Evolutionary conservation across 2,113 vertebrate species (phyloP).

Genomic region (Lichenostomus cassidix): DNA sequence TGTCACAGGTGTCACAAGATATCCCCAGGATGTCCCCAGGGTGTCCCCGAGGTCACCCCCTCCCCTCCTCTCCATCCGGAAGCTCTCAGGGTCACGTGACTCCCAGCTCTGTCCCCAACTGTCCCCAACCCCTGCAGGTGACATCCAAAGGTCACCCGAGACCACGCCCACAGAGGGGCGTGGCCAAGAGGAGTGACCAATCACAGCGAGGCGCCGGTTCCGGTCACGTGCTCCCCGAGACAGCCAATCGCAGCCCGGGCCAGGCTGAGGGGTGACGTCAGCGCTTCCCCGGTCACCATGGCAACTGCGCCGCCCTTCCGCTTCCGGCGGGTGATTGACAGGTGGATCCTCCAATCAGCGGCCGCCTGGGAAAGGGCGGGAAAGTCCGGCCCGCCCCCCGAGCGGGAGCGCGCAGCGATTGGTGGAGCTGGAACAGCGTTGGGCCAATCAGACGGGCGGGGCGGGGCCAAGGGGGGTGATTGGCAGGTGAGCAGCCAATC

Average conservation of each 20-base stretch:
- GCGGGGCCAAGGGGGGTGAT: not conserved
- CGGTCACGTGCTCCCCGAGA: accelerated
- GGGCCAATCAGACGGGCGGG: not conserved
- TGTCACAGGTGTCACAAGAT: not conserved
- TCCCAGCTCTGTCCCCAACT: not conserved
- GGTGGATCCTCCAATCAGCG: accelerated
- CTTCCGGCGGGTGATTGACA: not conserved
- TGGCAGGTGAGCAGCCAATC: conserved; percentile 56
- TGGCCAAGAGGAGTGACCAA: not conserved
- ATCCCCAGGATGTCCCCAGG: not conserved
- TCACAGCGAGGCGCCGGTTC: accelerated
- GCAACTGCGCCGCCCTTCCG: not conserved
- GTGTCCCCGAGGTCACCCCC: not conserved
- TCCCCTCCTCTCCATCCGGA: not conserved
- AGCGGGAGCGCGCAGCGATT: too few relatives aligned
- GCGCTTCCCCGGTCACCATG: not conserved
- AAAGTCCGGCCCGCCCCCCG: not conserved
- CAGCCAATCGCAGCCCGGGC: not conserved
- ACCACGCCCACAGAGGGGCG: not conserved
- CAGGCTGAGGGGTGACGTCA: not conserved
- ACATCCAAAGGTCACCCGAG: too few relatives aligned
- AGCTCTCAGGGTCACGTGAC: not conserved
- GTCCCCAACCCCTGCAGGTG: not conserved
- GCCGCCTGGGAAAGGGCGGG: not conserved
- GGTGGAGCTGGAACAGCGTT: accelerated